Evolutionary conservation across 2,888 invertebrate genomes (phyloP).

Genomic region (Hesperia comma): DNA sequence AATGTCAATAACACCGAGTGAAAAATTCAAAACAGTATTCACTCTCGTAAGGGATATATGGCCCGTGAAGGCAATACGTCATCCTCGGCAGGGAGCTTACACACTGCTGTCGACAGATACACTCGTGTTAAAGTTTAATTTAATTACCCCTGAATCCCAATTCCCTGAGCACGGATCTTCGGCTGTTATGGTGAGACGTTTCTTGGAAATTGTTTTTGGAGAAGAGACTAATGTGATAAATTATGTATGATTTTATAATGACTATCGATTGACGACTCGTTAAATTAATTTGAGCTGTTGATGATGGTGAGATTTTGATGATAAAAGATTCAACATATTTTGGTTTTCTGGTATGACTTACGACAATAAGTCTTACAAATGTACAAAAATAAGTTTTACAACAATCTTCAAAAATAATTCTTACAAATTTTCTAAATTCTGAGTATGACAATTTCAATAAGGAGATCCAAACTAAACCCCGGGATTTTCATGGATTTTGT

Average conservation of each 20-base stretch:
- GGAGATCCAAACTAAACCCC: too few species aligned
- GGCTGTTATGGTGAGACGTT: conserved; percentile 3
- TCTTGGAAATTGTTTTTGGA: conserved; percentile 29
- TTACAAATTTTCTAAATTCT: too few species aligned
- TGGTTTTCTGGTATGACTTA: too few species aligned
- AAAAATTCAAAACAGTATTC: not conserved
- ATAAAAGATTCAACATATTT: too few species aligned
- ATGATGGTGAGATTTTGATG: too few species aligned
- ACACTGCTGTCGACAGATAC: conserved; percentile 65
- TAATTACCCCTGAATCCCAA: conserved; percentile 52
- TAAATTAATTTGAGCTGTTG: not conserved
- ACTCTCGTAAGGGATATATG: conserved; percentile 5
- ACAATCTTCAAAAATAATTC: too few species aligned
- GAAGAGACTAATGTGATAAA: too few species aligned
- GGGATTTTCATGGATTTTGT: too few species aligned
- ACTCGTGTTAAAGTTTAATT: conserved; percentile 63
- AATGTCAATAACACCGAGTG: not conserved
- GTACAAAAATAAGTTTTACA: too few species aligned
- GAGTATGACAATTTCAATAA: too few species aligned
- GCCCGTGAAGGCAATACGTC: conserved; percentile 13
- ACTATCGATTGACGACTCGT: conserved; percentile 3
- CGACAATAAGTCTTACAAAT: too few species aligned
- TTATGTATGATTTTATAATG: conserved; percentile 17
- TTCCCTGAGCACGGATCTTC: conserved; percentile 43
- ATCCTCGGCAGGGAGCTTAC: conserved; percentile 22